Evolutionary conservation across 2,113 vertebrate genomes (phyloP).

Genomic region (Daboia siamensis): DNA sequence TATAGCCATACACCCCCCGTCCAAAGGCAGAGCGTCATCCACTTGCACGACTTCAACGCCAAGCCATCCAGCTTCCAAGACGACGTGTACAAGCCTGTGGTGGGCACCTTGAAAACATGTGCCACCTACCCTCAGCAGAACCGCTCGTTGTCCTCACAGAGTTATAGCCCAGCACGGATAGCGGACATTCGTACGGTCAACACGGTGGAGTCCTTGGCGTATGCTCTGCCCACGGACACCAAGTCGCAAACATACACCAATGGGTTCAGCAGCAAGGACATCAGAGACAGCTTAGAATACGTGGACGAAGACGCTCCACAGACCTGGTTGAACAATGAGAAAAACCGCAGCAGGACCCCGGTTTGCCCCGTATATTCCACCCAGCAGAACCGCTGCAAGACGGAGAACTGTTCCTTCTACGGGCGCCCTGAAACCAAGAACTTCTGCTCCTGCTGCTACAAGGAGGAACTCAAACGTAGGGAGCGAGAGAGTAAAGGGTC

Average conservation of each 20-base stretch:
- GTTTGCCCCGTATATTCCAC: constrained; percentile 83
- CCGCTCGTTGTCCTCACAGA: constrained; percentile 93
- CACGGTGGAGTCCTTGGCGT: constrained; percentile 81
- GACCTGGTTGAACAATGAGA: constrained; percentile 83
- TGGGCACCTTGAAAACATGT: constrained; percentile 90
- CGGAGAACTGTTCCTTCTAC: constrained; percentile 96
- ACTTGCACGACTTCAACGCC: constrained; percentile 85
- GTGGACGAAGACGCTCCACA: constrained; percentile 85
- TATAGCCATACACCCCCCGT: constrained; percentile 93
- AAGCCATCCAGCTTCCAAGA: constrained; percentile 86
- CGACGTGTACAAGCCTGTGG: constrained; percentile 81
- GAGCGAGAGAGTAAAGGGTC: constrained; percentile 81
- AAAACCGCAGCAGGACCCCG: constrained; percentile 80
- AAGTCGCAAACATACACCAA: constrained; percentile 95
- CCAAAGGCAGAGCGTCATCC: constrained; percentile 93
- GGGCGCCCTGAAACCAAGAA: constrained; percentile 94
- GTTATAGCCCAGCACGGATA: constrained; percentile 89
- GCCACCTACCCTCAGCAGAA: constrained; percentile 98
- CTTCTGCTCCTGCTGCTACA: constrained; percentile 97
- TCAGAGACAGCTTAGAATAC: constrained; percentile 88
- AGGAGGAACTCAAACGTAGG: constrained; percentile 91
- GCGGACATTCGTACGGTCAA: constrained; percentile 84
- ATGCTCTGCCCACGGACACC: constrained; percentile 82
- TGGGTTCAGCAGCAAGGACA: constrained; percentile 81
- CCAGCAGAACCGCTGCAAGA: constrained; percentile 92